A percentile compares a stretch with the other conserved stretches of the same genome.
phyloP scores from a whole-genome alignment of 30 jellyfish, hydroid and myxozoan species.

The Sanderia malayensis region DNA sequence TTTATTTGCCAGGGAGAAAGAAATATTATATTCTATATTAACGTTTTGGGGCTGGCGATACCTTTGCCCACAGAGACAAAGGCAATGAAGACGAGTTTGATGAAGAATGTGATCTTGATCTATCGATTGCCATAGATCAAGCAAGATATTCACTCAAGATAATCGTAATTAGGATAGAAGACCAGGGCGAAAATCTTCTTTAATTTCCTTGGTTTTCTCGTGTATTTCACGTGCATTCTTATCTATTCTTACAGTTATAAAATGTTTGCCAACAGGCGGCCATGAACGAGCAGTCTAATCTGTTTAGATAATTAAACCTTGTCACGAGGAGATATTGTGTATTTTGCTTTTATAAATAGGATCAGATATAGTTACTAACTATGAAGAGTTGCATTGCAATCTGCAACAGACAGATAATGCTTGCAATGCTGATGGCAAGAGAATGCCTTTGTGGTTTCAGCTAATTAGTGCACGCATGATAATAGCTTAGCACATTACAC shows the following conservation, averaged over 20 bases:
- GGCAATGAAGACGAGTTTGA: not conserved
- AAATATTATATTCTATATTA: too few species aligned
- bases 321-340: constrained; percentile 12
- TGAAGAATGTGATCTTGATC: not conserved
- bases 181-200: not conserved
- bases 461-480: too few species aligned
- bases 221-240: constrained; percentile 32
- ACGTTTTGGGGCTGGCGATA: too few species aligned
- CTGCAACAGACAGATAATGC: too few species aligned
- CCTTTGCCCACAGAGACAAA: too few species aligned
- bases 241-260: not conserved
- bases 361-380: too few species aligned
- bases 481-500: too few species aligned
- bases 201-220: constrained; percentile 54
- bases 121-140: constrained; percentile 1
- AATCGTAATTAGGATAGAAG: constrained; percentile 12
- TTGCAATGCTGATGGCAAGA: too few species aligned
- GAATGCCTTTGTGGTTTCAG: too few species aligned
- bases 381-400: too few species aligned
- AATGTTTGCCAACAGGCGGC: constrained; percentile 9
- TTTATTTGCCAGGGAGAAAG: too few species aligned
- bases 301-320: not conserved
- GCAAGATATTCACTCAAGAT: not conserved
- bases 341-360: not conserved
- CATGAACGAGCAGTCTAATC: not conserved